Percentiles rank a stretch among this genome's conserved stretches.
Evolutionary conservation across 37 sponge, comb jelly and placozoan species (phyloP).

Genomic region (Aplysina aerophoba): DNA sequence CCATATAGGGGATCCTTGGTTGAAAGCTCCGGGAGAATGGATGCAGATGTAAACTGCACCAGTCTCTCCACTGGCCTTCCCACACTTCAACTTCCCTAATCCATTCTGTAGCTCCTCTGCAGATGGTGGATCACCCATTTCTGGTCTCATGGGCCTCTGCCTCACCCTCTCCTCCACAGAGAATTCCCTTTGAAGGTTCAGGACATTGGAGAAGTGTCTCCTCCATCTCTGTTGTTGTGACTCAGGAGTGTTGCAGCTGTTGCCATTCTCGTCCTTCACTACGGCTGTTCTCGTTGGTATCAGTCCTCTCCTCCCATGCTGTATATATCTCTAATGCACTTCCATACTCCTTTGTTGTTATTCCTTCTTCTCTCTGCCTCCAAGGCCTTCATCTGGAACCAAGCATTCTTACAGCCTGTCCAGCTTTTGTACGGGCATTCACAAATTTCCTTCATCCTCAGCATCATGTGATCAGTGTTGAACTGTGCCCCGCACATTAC

Average conservation of each 20-base stretch:
- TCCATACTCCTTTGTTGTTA: slow-evolving; percentile 31
- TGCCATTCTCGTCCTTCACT: slow-evolving; percentile 42
- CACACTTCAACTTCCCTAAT: background rate
- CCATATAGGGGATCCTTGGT: too few relatives aligned
- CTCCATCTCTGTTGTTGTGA: slow-evolving; percentile 40
- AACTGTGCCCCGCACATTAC: slow-evolving; percentile 37
- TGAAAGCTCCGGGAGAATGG: slow-evolving; percentile 10
- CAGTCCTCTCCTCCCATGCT: slow-evolving; percentile 48
- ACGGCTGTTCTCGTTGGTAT: slow-evolving; percentile 2
- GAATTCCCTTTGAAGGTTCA: slow-evolving; percentile 34
- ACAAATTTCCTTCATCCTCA: slow-evolving; percentile 16
- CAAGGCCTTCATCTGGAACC: slow-evolving; percentile 41
- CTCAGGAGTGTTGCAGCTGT: slow-evolving; percentile 8
- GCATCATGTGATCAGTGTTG: slow-evolving; percentile 13
- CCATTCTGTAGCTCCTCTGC: background rate
- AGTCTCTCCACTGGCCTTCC: slow-evolving; percentile 5
- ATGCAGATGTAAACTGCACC: too few relatives aligned
- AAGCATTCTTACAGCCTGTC: slow-evolving; percentile 30
- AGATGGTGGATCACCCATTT: slow-evolving; percentile 18
- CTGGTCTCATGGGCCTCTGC: background rate
- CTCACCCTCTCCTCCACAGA: slow-evolving; percentile 4
- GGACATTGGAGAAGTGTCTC: slow-evolving; percentile 11
- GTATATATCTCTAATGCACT: slow-evolving; percentile 42
- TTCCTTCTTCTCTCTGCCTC: slow-evolving; percentile 46
- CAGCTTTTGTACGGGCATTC: background rate